Base-by-base conservation (phyloP, 2,113 vertebrate species). In the Oryzias curvinotus region DNA sequence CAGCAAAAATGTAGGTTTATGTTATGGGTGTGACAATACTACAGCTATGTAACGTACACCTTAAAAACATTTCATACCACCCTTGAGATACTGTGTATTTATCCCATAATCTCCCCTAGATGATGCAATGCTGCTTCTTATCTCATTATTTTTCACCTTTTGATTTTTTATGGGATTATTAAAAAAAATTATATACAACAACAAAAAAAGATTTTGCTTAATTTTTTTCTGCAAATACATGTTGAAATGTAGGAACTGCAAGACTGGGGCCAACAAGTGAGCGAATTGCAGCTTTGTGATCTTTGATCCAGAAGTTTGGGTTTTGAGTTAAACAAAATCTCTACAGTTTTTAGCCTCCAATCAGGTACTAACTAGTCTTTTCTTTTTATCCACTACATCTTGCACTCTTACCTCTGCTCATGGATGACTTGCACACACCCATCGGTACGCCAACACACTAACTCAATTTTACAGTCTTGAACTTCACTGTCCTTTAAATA, bases 351-450 rank as follows among this genome's bases (percentile, higher is more conserved):
- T 36, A 36, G 2, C 36, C 36, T 36, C 36, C 10, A 12, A 8
- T 36, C 10, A 36, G 8, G 36, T 3, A 36, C 74, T 50, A 47
- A 50, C 68, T 74, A 60, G 70, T n/a, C 56, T 83, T 81, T 85
- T 76, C 74, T 83, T 80, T 85, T 76, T 72, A 69, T 74, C 76
- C 66, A 58, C 59, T 62, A 77, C 72, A 80, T 71, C 74, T 75
- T 77, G 18, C 72, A 68, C 65, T 78, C 36, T 75, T 76, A 75
- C 61, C 78, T 80, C 76, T 5, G 77, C 68, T 80, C 63, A 69
- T 30, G 53, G 88, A 90, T 88, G 85, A 90, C 90, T 87, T 90
- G 86, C 81, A 84, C 64, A 85, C 68, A 65, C 71, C 57, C 64
- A 75, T 84, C 71, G 83, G 55, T 21, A 21, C 21, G 21, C 21